phyloP scores from a whole-genome alignment of 2,888 invertebrate species.

The Amphimallon solstitiale region DNA sequence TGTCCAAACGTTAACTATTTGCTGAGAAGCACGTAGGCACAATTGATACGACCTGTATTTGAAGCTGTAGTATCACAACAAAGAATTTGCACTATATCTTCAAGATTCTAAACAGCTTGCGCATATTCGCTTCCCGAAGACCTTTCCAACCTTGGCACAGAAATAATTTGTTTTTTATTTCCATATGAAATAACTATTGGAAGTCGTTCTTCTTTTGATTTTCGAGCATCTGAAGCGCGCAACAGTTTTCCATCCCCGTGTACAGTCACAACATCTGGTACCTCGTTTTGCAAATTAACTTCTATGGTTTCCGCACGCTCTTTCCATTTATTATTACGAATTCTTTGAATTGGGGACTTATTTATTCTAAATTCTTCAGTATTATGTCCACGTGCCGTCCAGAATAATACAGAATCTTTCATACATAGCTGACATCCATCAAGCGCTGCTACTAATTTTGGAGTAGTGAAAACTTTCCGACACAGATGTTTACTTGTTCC shows the following conservation, averaged over 20 bases:
- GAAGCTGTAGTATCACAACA: constrained; percentile 44
- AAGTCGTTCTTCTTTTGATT: constrained; percentile 45
- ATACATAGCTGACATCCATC: constrained; percentile 44
- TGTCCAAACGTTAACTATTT: constrained; percentile 43
- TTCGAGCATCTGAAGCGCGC: constrained; percentile 47
- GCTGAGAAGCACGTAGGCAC: constrained; percentile 47
- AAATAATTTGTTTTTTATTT: constrained; percentile 50
- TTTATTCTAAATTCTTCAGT: constrained; percentile 50
- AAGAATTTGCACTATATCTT: constrained; percentile 33
- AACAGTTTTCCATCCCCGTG: constrained; percentile 56
- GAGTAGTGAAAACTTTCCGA: constrained; percentile 46
- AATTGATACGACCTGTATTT: constrained; percentile 49
- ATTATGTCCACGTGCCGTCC: constrained; percentile 44
- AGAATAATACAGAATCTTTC: constrained; percentile 48
- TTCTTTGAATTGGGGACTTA: constrained; percentile 51
- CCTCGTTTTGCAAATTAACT: constrained; percentile 52
- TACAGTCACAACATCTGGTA: constrained; percentile 51
- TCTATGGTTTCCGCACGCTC: constrained; percentile 47
- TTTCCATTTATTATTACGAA: constrained; percentile 46
- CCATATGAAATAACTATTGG: constrained; percentile 46
- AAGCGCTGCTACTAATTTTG: constrained; percentile 44
- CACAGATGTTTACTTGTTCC: constrained; percentile 27
- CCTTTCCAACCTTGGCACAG: constrained; percentile 50
- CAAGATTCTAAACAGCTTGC: constrained; percentile 39
- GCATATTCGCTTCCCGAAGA: constrained; percentile 47